Evolutionary conservation across 2,797 vertebrate genomes (phyloP).

Genomic region (Melanotaenia trifasciata): DNA sequence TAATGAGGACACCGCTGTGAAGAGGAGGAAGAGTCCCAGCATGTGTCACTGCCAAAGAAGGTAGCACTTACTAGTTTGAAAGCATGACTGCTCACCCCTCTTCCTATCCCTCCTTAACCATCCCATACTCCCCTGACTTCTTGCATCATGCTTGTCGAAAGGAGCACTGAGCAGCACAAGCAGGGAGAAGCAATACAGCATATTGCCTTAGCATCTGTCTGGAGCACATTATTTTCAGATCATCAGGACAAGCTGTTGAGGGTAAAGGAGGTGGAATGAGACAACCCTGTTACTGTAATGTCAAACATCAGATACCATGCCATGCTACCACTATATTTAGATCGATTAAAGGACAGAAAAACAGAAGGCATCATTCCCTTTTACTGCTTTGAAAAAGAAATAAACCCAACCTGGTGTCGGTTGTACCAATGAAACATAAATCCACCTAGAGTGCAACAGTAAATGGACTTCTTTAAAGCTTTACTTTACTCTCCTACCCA

Average conservation of each 20-base stretch:
- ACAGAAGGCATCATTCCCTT: neutral
- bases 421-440: too few species aligned
- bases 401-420: neutral
- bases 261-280: constrained; percentile 19
- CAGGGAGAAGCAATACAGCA: constrained; percentile 44
- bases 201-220: constrained; percentile 53
- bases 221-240: constrained; percentile 49
- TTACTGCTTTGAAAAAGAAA: neutral
- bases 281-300: constrained; percentile 39
- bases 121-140: constrained; percentile 1
- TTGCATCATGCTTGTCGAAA: neutral
- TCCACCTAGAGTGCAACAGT: too few species aligned
- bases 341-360: neutral
- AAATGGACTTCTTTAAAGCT: too few species aligned
- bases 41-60: constrained; percentile 56
- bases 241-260: constrained; percentile 56
- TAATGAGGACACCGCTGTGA: constrained; percentile 73
- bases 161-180: constrained; percentile 11
- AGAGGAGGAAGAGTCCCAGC: constrained; percentile 32
- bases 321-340: neutral
- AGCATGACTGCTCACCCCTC: constrained; percentile 16
- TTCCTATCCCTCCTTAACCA: neutral
- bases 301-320: constrained; percentile 7
- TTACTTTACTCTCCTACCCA: too few species aligned
- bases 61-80: constrained; percentile 29